Conservation (phyloP, 2,797 vertebrate species). For the Lacerta viridis region DNA sequence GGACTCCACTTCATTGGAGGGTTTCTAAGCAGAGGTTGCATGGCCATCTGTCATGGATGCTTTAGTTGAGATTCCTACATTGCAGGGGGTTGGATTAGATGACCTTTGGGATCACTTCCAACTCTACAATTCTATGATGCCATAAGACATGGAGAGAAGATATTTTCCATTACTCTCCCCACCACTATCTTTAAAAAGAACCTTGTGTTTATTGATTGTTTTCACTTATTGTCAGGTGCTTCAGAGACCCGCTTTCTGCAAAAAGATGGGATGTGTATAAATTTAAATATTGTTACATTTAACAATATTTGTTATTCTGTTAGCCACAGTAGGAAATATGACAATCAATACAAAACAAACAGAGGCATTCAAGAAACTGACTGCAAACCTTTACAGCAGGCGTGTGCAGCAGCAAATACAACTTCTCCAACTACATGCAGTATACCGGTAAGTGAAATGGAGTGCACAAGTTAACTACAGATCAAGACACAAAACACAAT, state of each 20-base stretch:
- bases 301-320: background rate
- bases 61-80: too few relatives aligned
- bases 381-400: background rate
- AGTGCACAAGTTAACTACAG: background rate
- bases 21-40: too few relatives aligned
- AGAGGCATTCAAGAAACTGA: background rate
- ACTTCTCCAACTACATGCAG: too few relatives aligned
- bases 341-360: background rate
- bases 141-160: too few relatives aligned
- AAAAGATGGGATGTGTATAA: background rate
- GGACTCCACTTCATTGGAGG: too few relatives aligned
- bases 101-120: too few relatives aligned
- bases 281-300: background rate
- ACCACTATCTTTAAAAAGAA: background rate
- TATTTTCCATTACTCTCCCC: background rate
- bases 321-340: background rate
- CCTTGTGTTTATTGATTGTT: background rate
- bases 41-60: too few relatives aligned
- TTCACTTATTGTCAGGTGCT: background rate
- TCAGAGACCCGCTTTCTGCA: background rate
- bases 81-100: too few relatives aligned
- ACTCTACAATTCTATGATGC: too few relatives aligned
- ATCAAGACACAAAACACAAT: background rate
- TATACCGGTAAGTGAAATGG: background rate
- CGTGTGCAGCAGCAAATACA: background rate